phyloP scores from a whole-genome alignment of 2,888 invertebrate genomes.

The Amblyjoppa proteus region DNA sequence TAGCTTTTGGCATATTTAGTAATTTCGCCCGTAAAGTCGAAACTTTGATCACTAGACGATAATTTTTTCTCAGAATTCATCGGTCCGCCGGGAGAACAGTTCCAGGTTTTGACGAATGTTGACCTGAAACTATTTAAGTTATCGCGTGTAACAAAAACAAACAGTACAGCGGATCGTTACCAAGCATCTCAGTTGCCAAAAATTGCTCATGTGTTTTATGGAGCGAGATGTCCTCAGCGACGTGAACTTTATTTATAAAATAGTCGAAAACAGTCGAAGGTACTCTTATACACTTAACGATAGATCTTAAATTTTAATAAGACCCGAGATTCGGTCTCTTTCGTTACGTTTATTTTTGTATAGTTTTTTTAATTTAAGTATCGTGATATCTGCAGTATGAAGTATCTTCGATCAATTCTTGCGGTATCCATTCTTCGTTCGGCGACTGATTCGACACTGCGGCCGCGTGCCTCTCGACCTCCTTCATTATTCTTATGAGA shows the following conservation, averaged over 20 bases:
- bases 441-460: constrained; percentile 84
- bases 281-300: constrained; percentile 39
- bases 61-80: no score
- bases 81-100: no score
- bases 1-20: no score
- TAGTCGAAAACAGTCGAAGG: constrained; percentile 59
- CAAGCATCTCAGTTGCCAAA: not conserved
- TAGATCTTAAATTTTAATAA: constrained; percentile 12
- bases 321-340: not conserved
- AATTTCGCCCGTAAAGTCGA: no score
- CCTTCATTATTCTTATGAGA: constrained; percentile 86
- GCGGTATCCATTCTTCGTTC: constrained; percentile 86
- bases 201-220: not conserved
- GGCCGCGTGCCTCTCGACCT: constrained; percentile 84
- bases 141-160: not conserved
- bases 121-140: no score
- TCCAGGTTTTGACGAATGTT: no score
- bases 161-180: not conserved
- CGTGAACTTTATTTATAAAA: constrained; percentile 62
- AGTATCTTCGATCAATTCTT: constrained; percentile 86
- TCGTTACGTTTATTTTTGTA: constrained; percentile 6
- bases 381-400: constrained; percentile 86
- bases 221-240: constrained; percentile 11
- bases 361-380: constrained; percentile 19
- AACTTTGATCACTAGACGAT: no score